phyloP scores from a whole-genome alignment of 2,797 vertebrate genomes.

The Acrocephalus scirpaceus region DNA sequence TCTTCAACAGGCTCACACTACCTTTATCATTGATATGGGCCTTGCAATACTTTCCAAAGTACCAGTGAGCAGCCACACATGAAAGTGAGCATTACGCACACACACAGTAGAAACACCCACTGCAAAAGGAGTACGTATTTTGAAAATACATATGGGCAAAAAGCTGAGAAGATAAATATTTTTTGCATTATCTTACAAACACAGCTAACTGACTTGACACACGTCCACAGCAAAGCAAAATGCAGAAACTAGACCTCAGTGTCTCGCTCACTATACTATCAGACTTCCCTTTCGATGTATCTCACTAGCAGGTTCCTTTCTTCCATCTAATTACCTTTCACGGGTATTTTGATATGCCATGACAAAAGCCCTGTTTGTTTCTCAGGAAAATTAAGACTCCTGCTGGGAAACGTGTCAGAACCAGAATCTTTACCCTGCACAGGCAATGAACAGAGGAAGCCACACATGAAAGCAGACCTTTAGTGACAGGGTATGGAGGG shows the following conservation, averaged over 20 bases:
- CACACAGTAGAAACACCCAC: not conserved
- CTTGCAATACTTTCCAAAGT: not conserved
- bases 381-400: not conserved
- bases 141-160: not conserved
- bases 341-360: not conserved
- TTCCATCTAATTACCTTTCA: not conserved
- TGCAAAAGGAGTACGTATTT: not conserved
- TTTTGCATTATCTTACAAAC: not conserved
- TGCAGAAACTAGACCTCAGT: not conserved
- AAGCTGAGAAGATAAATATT: not conserved
- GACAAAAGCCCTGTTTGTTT: not conserved
- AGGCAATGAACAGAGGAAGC: not conserved
- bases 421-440: not conserved
- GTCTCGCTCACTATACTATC: not conserved
- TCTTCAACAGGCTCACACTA: not conserved
- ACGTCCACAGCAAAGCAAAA: not conserved
- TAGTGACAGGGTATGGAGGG: not conserved
- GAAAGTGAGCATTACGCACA: not conserved
- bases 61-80: not conserved
- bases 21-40: rapidly evolving
- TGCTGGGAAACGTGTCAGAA: not conserved
- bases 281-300: not conserved
- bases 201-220: not conserved
- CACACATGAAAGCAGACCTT: not conserved
- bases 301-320: not conserved